Evolutionary conservation across 2,888 invertebrate genomes (phyloP).

Genomic region (Aplocera efformata): DNA sequence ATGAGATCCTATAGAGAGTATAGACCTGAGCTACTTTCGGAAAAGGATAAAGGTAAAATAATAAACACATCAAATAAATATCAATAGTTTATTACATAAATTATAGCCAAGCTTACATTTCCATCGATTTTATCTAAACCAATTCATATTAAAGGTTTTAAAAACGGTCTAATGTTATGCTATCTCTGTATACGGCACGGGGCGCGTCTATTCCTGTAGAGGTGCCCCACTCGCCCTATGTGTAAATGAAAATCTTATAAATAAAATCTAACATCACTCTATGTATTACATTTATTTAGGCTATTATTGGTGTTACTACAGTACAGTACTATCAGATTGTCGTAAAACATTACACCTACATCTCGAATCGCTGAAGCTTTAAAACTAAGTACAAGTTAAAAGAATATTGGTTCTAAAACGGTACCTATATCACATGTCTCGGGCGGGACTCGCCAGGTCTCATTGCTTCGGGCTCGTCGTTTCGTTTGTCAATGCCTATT

Average conservation of each 20-base stretch:
- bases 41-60: slow-evolving; percentile 26
- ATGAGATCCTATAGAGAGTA: too few species aligned
- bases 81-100: slow-evolving; percentile 80
- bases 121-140: slow-evolving; percentile 65
- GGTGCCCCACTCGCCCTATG: slow-evolving; percentile 38
- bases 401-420: slow-evolving; percentile 48
- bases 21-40: background rate
- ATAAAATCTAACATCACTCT: slow-evolving; percentile 74
- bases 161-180: slow-evolving; percentile 59
- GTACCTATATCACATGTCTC: slow-evolving; percentile 49
- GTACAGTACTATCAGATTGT: slow-evolving; percentile 62
- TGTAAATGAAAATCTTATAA: slow-evolving; percentile 67
- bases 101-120: slow-evolving; percentile 80
- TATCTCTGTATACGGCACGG: slow-evolving; percentile 57
- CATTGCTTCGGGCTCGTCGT: slow-evolving; percentile 7
- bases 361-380: slow-evolving; percentile 53
- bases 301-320: slow-evolving; percentile 71
- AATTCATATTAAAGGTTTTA: slow-evolving; percentile 62
- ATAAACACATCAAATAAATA: slow-evolving; percentile 53
- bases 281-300: slow-evolving; percentile 70
- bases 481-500: too few species aligned
- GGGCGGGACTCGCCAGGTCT: slow-evolving; percentile 5
- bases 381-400: slow-evolving; percentile 37
- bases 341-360: slow-evolving; percentile 36
- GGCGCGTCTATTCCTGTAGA: background rate